These are phyloP conservation scores for Gnathonemus echidnorhynchus DNA, from an alignment of 2,113 vertebrate genomes.

Conservation along the genomic window DNA sequence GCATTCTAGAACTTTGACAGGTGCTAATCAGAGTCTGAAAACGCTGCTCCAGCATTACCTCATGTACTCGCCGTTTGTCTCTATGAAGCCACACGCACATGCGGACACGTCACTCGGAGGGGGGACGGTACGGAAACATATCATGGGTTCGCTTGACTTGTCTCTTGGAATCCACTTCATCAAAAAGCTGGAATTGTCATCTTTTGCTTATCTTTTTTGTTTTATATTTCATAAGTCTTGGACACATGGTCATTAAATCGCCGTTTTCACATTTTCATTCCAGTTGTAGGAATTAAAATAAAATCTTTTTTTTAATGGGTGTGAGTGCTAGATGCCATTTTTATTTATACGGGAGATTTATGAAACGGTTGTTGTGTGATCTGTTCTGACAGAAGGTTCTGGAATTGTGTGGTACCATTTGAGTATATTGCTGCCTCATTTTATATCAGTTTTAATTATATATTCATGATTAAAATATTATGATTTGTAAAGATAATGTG, in stretches of 20 bases:
- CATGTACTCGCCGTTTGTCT: not conserved
- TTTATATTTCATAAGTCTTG: not conserved
- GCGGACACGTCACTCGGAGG: not conserved
- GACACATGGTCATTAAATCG: not conserved
- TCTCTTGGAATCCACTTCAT: not conserved
- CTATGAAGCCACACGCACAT: not conserved
- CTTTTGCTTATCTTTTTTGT: not conserved
- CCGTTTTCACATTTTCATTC: not conserved
- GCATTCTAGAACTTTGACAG: conserved; percentile 12
- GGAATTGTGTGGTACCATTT: conserved; percentile 18
- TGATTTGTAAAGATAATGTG: conserved; percentile 68
- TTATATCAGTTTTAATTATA: conserved; percentile 20
- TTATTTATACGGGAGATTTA: conserved; percentile 31
- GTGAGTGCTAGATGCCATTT: conserved; percentile 23
- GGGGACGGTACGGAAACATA: not conserved
- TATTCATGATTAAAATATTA: conserved; percentile 64
- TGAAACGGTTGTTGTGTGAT: not conserved
- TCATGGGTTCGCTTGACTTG: conserved; percentile 3
- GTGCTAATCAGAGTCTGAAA: conserved; percentile 13
- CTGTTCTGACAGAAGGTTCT: not conserved
- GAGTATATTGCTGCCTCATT: conserved; percentile 16
- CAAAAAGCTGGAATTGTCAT: not conserved
- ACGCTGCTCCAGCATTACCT: conserved; percentile 19
- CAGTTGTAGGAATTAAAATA: conserved; percentile 8
- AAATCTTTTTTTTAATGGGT: not conserved